These are phyloP conservation scores for Lithosia quadra DNA, from an alignment of 2,888 invertebrate species.

Conservation along the genomic window DNA sequence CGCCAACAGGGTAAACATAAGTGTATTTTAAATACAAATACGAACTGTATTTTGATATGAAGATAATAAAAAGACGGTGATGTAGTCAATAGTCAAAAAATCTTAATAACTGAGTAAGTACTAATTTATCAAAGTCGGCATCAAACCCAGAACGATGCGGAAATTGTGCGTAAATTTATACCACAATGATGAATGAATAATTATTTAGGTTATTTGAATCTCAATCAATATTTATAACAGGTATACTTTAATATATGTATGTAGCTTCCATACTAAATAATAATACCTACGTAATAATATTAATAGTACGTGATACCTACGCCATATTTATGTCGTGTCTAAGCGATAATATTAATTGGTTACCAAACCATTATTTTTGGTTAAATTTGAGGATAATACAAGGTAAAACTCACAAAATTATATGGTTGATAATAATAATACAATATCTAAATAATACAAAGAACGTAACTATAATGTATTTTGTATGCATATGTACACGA, in stretches of 20 bases:
- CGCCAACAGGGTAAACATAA: neutral
- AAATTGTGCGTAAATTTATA: too few relatives aligned
- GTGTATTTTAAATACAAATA: neutral
- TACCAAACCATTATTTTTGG: conserved; percentile 9
- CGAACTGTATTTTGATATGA: too few relatives aligned
- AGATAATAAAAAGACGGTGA: neutral
- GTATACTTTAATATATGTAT: conserved; percentile 14
- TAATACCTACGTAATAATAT: conserved; percentile 57
- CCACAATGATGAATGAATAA: neutral
- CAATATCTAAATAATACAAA: neutral
- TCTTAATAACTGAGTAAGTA: neutral
- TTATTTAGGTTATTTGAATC: neutral
- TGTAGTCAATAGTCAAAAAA: neutral
- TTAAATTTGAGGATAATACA: conserved; percentile 14
- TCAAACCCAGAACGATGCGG: neutral
- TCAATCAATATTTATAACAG: neutral
- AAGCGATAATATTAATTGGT: conserved; percentile 27
- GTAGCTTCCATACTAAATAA: conserved; percentile 61
- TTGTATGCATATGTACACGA: too few relatives aligned
- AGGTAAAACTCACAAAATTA: conserved; percentile 3
- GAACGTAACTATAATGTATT: neutral
- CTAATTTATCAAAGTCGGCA: neutral
- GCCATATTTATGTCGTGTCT: conserved; percentile 28
- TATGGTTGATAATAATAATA: neutral
- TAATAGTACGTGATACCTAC: conserved; percentile 45